These are phyloP conservation scores for Drosophila anomelani DNA, from an alignment of 2,888 invertebrate genomes.

Conservation along the genomic window DNA sequence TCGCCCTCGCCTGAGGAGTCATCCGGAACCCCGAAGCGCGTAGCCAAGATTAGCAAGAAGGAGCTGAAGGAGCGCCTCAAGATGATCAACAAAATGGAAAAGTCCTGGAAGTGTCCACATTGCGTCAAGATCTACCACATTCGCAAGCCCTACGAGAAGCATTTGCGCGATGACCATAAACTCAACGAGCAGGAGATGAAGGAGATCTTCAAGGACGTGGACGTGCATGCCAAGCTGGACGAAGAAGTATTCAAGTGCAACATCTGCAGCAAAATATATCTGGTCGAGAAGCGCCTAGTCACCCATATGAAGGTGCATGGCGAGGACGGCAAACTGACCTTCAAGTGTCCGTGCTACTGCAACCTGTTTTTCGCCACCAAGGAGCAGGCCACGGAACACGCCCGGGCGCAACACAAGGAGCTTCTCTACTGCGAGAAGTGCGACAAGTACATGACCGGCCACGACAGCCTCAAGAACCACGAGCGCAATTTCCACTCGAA, in stretches of 20 bases:
- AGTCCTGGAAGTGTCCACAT: constrained; percentile 79
- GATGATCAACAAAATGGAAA: constrained; percentile 78
- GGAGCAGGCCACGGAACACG: constrained; percentile 84
- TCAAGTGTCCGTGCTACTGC: constrained; percentile 85
- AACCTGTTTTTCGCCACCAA: constrained; percentile 83
- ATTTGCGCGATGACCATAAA: constrained; percentile 81
- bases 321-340: constrained; percentile 78
- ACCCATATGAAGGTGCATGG: constrained; percentile 83
- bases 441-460: constrained; percentile 84
- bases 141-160: constrained; percentile 82
- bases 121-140: constrained; percentile 83
- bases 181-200: constrained; percentile 72
- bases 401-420: constrained; percentile 83
- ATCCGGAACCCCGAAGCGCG: constrained; percentile 61
- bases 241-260: constrained; percentile 81
- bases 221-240: constrained; percentile 68
- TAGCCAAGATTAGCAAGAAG: constrained; percentile 74
- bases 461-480: constrained; percentile 85
- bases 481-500: constrained; percentile 78
- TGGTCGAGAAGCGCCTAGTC: constrained; percentile 77
- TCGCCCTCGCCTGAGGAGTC: constrained; percentile 36
- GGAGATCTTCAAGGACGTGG: constrained; percentile 76
- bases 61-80: constrained; percentile 80
- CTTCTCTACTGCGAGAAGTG: constrained; percentile 85
- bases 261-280: constrained; percentile 82